A percentile compares a stretch with the other conserved stretches of the same genome.
These are phyloP conservation scores for Listronotus bonariensis DNA, from an alignment of 1,140 invertebrate species.

Conservation along the genomic window DNA sequence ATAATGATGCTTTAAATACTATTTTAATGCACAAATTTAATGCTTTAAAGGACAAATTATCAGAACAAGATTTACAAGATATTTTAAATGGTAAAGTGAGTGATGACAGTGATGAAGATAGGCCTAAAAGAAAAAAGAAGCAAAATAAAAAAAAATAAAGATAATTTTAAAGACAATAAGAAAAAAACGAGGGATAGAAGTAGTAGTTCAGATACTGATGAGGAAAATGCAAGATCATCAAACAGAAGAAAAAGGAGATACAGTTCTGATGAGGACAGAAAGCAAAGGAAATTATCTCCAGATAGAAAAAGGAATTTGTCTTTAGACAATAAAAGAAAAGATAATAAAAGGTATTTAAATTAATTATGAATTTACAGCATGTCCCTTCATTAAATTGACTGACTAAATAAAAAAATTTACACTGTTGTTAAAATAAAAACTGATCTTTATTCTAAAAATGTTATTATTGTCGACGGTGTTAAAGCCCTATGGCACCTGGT, in stretches of 20 bases:
- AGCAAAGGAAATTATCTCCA: no score
- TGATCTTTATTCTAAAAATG: no score
- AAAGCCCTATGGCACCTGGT: no score
- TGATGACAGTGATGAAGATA: slow-evolving; percentile 49
- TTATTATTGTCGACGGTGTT: no score
- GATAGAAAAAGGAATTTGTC: no score
- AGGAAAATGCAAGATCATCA: background rate
- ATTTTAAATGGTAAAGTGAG: slow-evolving; percentile 57
- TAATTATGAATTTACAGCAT: no score
- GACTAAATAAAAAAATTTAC: no score
- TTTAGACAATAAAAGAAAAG: slow-evolving; percentile 13
- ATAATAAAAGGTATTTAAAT: slow-evolving; percentile 23
- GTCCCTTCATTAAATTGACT: no score
- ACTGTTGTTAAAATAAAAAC: no score
- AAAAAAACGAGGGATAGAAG: slow-evolving; percentile 7
- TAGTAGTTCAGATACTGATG: slow-evolving; percentile 1
- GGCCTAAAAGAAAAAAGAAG: slow-evolving; percentile 6
- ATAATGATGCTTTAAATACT: slow-evolving; percentile 59
- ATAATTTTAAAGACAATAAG: no score
- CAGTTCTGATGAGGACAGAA: no score
- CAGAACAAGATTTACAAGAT: slow-evolving; percentile 59
- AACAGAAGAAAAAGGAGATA: no score
- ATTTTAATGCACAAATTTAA: slow-evolving; percentile 62
- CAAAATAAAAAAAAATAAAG: slow-evolving; percentile 10
- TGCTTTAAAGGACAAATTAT: slow-evolving; percentile 57